phyloP scores from a whole-genome alignment of 2,797 vertebrate genomes.

The Rhynchotus rufescens region DNA sequence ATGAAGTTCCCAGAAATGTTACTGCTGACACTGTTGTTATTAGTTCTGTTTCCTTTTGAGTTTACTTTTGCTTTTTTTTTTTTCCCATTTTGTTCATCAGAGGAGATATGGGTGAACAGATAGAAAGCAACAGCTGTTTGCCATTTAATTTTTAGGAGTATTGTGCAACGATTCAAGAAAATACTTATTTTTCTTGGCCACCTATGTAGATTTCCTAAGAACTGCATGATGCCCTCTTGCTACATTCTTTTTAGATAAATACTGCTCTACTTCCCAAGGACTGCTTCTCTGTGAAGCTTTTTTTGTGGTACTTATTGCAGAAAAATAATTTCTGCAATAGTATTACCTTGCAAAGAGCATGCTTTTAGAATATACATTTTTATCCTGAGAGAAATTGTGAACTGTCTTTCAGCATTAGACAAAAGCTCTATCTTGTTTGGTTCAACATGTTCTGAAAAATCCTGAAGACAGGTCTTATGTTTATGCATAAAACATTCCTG shows the following conservation, averaged over 20 bases:
- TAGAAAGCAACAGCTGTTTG: background rate
- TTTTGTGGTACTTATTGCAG: background rate
- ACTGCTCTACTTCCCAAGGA: background rate
- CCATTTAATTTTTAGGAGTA: background rate
- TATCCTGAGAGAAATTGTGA: background rate
- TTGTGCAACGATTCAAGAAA: background rate
- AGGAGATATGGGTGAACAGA: background rate
- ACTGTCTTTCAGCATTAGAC: background rate
- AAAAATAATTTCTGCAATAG: background rate
- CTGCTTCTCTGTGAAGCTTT: background rate
- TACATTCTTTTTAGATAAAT: background rate
- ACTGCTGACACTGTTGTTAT: background rate
- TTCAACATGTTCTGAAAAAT: background rate
- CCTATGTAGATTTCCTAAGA: background rate
- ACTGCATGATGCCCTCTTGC: background rate
- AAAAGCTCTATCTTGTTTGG: background rate
- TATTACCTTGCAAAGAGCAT: background rate
- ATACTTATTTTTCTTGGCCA: background rate
- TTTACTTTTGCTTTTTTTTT: background rate
- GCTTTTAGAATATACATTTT: background rate
- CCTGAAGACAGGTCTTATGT: background rate
- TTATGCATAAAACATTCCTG: background rate
- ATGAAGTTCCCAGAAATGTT: background rate
- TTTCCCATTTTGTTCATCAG: background rate
- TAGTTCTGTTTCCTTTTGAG: background rate